Conservation (phyloP, 2,113 vertebrate genomes). For the Labeo rohita region DNA sequence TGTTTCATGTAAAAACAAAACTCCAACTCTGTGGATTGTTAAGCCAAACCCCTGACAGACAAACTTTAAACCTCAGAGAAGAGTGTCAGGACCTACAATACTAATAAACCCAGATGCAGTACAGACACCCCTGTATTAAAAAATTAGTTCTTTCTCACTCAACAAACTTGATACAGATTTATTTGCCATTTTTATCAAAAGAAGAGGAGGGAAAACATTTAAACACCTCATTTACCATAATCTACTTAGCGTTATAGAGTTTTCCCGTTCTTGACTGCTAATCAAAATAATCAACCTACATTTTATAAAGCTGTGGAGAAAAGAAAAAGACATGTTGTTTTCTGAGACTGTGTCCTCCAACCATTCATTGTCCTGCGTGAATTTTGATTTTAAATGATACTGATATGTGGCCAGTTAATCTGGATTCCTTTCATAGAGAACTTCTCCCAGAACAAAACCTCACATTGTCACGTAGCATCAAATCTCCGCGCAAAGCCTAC, state of each 20-base stretch:
- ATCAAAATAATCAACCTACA: conserved; percentile 58
- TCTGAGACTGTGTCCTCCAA: conserved; percentile 51
- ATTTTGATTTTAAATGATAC: conserved; percentile 68
- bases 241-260: conserved; percentile 4
- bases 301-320: conserved; percentile 57
- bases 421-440: conserved; percentile 61
- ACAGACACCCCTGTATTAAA: conserved; percentile 57
- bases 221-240: conserved; percentile 49
- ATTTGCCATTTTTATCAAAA: conserved; percentile 49
- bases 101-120: conserved; percentile 63
- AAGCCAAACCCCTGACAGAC: conserved; percentile 76
- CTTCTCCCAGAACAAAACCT: conserved; percentile 72
- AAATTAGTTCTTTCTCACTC: conserved; percentile 48
- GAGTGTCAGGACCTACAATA: conserved; percentile 62
- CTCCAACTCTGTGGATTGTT: conserved; percentile 65
- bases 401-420: conserved; percentile 71
- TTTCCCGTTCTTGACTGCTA: conserved; percentile 41
- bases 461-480: conserved; percentile 75
- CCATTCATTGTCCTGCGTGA: conserved; percentile 49
- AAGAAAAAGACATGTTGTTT: conserved; percentile 69
- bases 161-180: conserved; percentile 53
- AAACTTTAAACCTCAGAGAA: conserved; percentile 68
- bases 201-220: conserved; percentile 49
- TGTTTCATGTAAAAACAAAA: conserved; percentile 77
- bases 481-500: conserved; percentile 65